A percentile compares a stretch with the other conserved stretches of the same genome.
phyloP scores from a whole-genome alignment of 2,888 invertebrate genomes.

The Kuschelorhynchus macadamiae region DNA sequence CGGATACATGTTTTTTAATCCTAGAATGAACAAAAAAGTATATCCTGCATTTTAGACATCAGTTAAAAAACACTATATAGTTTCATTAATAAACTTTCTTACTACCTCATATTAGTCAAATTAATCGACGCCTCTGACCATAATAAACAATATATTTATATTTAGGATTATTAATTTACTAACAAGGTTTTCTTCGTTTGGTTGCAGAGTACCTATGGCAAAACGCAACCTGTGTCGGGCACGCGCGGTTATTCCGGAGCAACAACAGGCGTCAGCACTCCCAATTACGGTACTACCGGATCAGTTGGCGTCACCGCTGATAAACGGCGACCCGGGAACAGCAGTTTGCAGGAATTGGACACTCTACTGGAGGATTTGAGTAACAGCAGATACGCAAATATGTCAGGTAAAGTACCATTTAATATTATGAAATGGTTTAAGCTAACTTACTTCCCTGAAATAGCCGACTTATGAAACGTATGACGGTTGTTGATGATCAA shows the following conservation, averaged over 20 bases:
- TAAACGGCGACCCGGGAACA: constrained; percentile 67
- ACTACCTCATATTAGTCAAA: no score
- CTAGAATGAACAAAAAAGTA: no score
- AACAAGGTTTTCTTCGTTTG: constrained; percentile 42
- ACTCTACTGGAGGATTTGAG: constrained; percentile 92
- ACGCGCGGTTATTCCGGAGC: constrained; percentile 50
- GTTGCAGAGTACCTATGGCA: constrained; percentile 65
- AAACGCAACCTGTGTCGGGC: constrained; percentile 62
- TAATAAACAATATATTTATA: constrained; percentile 13
- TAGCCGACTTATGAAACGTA: no score
- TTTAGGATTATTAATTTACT: constrained; percentile 10
- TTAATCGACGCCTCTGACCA: constrained; percentile 8
- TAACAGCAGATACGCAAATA: constrained; percentile 77
- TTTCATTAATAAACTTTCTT: no score
- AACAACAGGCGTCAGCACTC: constrained; percentile 33
- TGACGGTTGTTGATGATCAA: no score
- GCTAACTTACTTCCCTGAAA: no score
- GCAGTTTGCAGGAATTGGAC: constrained; percentile 92
- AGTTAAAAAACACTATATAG: no score
- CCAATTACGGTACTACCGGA: constrained; percentile 42
- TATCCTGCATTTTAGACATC: no score
- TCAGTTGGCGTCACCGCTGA: constrained; percentile 54
- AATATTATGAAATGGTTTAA: neutral
- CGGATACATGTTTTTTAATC: no score
- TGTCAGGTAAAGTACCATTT: constrained; percentile 53